Base-by-base conservation (phyloP, 2,888 invertebrate genomes). In the Tridacna gigas region DNA sequence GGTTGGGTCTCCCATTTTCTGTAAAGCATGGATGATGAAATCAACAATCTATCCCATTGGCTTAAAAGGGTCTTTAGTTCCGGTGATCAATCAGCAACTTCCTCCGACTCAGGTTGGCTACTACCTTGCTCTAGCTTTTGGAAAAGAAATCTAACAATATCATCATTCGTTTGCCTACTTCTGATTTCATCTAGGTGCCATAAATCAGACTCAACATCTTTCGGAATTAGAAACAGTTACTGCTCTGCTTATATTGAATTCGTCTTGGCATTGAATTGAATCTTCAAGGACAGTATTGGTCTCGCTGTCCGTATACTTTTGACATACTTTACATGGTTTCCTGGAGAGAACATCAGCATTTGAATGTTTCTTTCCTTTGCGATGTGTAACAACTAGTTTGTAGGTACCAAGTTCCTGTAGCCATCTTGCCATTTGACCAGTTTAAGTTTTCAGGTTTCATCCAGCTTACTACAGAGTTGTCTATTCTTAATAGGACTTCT, bases 391-490 rank as follows among this genome's bases (percentile, higher is more conserved):
- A n/a, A n/a, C n/a, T n/a, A n/a, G n/a, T n/a, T n/a, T n/a, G n/a
- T n/a, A 79, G n/a, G 79, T 79, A 20, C 66, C 51, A 25, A 79
- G 37, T 25, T 71, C 79, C 48, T 79, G 60, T 12, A 80, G 66
- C 86, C 80, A 84, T 28, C 77, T 22, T 13, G 83, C 80, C 18
- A 80, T 74, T 22, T 87, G 83, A 11, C 80, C 83, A 15, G 78
- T 83, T 3, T 82, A 77, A 15, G 48, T 80, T 75, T 84, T 84
- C 25, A 87, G 67, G 63, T 73, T 80, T 25, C 75, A 87, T 80
- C 85, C 88, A 86, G 67, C 79, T 80, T 0, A 88, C 77, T 66
- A 81, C 81, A 26, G 83, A 74, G 74, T 87, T 83, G 61, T 87
- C 83, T 22, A 82, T 87, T 73, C 85, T 66, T 2, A 82, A 74